Percentiles rank a stretch among this genome's conserved stretches.
Conservation (phyloP, 1,140 invertebrate species). For the Macrosteles quadrilineatus region DNA sequence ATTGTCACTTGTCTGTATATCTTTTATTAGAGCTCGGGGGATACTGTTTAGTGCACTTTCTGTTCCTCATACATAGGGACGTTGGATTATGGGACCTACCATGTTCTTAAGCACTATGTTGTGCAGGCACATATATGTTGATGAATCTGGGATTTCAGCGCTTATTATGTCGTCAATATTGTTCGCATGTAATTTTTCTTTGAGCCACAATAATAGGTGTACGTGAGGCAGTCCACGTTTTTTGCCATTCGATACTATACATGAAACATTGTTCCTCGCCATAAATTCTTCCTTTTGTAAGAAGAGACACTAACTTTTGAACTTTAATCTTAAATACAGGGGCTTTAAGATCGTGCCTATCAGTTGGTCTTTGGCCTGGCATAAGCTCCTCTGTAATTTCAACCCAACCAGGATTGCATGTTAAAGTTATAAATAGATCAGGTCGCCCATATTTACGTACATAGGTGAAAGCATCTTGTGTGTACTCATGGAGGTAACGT, state of each 20-base stretch:
- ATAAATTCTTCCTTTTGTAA: constrained; percentile 47
- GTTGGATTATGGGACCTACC: no score
- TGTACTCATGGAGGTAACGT: constrained; percentile 50
- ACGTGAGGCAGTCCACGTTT: constrained; percentile 50
- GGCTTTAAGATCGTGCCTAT: constrained; percentile 50
- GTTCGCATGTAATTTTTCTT: constrained; percentile 29
- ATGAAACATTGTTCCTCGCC: constrained; percentile 47
- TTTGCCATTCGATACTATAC: constrained; percentile 51
- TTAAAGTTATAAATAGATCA: constrained; percentile 49
- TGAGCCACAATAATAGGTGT: constrained; percentile 47
- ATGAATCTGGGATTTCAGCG: constrained; percentile 52
- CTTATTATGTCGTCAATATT: constrained; percentile 40
- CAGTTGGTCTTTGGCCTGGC: constrained; percentile 39
- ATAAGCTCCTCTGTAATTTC: constrained; percentile 46
- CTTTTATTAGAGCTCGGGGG: constrained; percentile 33
- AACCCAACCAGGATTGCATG: constrained; percentile 51
- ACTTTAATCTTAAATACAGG: constrained; percentile 56
- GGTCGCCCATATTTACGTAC: constrained; percentile 48
- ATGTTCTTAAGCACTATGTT: constrained; percentile 52
- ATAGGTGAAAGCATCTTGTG: constrained; percentile 53
- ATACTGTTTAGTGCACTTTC: constrained; percentile 45
- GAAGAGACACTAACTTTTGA: constrained; percentile 53
- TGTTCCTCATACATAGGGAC: constrained; percentile 52
- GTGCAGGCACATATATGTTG: constrained; percentile 46
- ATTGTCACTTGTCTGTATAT: constrained; percentile 40